A percentile compares a stretch with the other conserved stretches of the same genome.
Conservation (phyloP, 2,888 invertebrate species). For the Tinea semifulvella region DNA sequence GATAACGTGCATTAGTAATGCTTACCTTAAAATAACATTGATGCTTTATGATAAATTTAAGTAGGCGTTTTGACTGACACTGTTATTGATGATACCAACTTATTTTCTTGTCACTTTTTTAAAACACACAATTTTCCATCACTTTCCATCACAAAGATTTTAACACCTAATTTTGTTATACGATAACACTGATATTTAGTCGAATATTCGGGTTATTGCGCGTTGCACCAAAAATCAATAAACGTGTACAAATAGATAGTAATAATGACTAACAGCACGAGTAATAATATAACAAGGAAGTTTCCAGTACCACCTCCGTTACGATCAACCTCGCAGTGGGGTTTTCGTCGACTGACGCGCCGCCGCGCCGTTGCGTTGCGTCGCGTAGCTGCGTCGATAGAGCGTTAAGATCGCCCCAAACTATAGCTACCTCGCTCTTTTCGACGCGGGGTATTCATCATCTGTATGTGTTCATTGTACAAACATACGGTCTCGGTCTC, state of each 20-base stretch:
- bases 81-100: neutral
- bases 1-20: neutral
- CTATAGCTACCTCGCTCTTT: neutral
- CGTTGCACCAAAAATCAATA: neutral
- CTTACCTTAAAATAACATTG: slow-evolving; percentile 60
- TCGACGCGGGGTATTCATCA: slow-evolving; percentile 6
- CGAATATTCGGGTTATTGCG: neutral
- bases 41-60: slow-evolving; percentile 40
- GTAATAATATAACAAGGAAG: slow-evolving; percentile 1
- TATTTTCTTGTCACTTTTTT: neutral
- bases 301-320: neutral
- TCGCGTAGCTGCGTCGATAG: neutral
- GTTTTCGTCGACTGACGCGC: slow-evolving; percentile 4
- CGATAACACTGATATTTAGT: neutral
- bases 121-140: slow-evolving; percentile 5
- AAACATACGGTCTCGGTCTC: slow-evolving; percentile 5
- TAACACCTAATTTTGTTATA: neutral
- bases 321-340: neutral
- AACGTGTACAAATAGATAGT: neutral
- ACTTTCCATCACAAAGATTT: slow-evolving; percentile 6
- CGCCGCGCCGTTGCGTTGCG: neutral
- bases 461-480: neutral
- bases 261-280: neutral
- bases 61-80: neutral
- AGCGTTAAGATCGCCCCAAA: slow-evolving; percentile 3